Percentiles rank a stretch among this genome's conserved stretches.
phyloP scores from a whole-genome alignment of 1,140 invertebrate species.

The Drosophila kurseongensis region DNA sequence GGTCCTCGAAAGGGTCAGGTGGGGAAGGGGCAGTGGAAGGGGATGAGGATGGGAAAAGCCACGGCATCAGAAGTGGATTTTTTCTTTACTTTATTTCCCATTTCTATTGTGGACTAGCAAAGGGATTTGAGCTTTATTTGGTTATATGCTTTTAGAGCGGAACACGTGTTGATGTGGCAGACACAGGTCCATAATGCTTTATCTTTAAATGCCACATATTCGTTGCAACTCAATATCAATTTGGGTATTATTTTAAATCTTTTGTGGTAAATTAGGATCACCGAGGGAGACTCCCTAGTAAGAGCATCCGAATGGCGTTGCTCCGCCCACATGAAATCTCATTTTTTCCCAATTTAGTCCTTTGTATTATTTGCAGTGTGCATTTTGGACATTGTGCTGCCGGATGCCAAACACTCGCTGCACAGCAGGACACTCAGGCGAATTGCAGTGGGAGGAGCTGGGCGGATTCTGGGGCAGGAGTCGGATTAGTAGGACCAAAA shows the following conservation, averaged over 20 bases:
- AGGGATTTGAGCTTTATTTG: conserved; percentile 22
- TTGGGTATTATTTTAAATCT: conserved; percentile 9
- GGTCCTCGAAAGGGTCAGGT: conserved; percentile 5
- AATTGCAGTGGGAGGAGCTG: conserved; percentile 50
- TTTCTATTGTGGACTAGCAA: conserved; percentile 13
- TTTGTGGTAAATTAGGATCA: neutral
- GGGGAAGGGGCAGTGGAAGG: neutral
- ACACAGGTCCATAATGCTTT: neutral
- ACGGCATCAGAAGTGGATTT: conserved; percentile 55
- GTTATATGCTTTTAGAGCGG: conserved; percentile 13
- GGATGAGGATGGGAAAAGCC: neutral
- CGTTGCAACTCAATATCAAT: conserved; percentile 9
- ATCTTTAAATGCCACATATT: neutral
- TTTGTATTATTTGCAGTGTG: conserved; percentile 67
- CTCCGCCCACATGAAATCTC: neutral
- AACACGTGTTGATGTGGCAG: conserved; percentile 28
- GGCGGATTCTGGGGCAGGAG: neutral
- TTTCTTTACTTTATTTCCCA: conserved; percentile 20
- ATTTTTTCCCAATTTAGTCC: conserved; percentile 37
- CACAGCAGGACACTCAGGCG: conserved; percentile 68
- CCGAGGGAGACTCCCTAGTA: neutral
- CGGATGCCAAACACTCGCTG: conserved; percentile 50
- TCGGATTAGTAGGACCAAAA: conserved; percentile 10
- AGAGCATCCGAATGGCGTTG: conserved; percentile 9
- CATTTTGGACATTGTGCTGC: conserved; percentile 73